Evolutionary conservation across 1,140 invertebrate species (phyloP), one percentile per base, ranked within the genome.

Genomic region (Drosophila bifasciata): DNA sequence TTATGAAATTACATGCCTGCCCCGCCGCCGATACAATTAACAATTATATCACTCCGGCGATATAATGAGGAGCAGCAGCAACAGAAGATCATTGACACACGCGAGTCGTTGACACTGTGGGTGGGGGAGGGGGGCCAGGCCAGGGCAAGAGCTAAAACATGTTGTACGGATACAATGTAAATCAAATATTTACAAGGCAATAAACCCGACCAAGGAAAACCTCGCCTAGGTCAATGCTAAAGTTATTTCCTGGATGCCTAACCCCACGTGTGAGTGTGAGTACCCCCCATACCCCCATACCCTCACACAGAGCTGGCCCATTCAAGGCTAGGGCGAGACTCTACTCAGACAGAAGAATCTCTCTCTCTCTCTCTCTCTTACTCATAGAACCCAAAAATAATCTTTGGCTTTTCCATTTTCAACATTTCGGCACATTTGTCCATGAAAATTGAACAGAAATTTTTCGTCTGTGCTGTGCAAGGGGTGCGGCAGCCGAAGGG

Each of bases 21-120:
- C 28, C 1, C 8, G 28, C 28, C 32, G 32, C 3, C 32, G 32
- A 76, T 68, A 63, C 66, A 85, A 85, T 85, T 85, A 74, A 74
- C 81, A 85, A 85, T 85, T 85, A 85, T 85, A 85, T 85, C 83
- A 86, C 69, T 66, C 59, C 32, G 11, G 8, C 11, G 57, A 73
- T 60, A 49, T 79, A 60, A 51, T 63, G 59, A 75, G 56, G 46
- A 69, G 67, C 59, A 66, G 59, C 40, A 15, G 13, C 13, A 17
- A 19, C 70, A 66, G 61, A 3, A 36, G 72, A 75, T 64, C 81
- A 80, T 78, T 86, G 80, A 84, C 80, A 64, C 15, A 16, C 62
- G 32, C 19, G 56, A 76, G 80, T 78, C 80, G 76, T 85, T 84
- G 81, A 86, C 81, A 86, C 85, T 81, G 72, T 81, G 72, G 16